Base-by-base conservation (phyloP, 2,888 invertebrate species). In the Dione vanillae region DNA sequence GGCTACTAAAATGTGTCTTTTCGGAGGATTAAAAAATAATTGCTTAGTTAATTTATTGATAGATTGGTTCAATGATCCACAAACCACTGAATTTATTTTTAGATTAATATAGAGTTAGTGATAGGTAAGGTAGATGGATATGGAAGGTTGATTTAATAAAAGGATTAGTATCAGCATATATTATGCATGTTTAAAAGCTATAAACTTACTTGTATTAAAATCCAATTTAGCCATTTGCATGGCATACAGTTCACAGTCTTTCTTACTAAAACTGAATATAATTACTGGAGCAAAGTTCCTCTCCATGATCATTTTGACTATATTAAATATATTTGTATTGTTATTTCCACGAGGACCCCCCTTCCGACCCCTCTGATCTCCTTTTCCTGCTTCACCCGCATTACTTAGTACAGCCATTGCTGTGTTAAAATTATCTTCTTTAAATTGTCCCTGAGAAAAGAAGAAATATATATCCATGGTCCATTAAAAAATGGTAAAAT, bases 231-330 rank as follows among this genome's bases (percentile, higher is more conserved):
- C 96, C 96, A 99, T 97, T 88, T 98, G 98, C 95, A 98, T 96
- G 0, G 99, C 99, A 85, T 98, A 99, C 0, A 96, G 91, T 87
- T 99, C 99, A 83, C 99, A 99, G 79, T 99, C 99, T 84, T 99
- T 99, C 85, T 99, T 98, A 82, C 99, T 99, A 88, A 99, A 99
- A 84, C 99, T 99, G 94, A 99, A 99, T 69, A 99, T 98, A 78
- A 99, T 99, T 5, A 99, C 99, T 0, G 99, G 99, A 0, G 99
- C 98, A 87, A 99, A 98, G 86, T 98, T 98, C 35, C 98, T 94
- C 84, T 99, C 99, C 98, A 99, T 98, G 51, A 99, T 98, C 97
- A 99, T 99, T 89, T 99, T 98, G 20, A 99, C 97, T 74, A 99
- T 98, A 92, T 99, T 99, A 84, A 98, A 98, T 79, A 99, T 98